phyloP scores from a whole-genome alignment of 2,888 invertebrate species.

The Mythimna loreyi region DNA sequence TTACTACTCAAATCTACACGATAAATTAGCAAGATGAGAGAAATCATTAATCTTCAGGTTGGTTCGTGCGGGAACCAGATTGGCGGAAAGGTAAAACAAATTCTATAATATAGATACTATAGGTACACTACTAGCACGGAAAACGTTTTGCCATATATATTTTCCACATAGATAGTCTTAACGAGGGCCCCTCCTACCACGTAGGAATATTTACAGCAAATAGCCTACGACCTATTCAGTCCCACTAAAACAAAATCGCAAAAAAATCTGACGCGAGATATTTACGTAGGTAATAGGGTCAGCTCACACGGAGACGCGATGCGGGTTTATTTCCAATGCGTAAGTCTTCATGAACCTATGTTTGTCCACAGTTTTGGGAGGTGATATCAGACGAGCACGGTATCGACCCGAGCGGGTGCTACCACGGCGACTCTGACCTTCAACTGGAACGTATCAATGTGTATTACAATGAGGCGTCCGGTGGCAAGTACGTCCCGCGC shows the following conservation, averaged over 20 bases:
- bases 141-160: too few species aligned
- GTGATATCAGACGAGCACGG: conserved; percentile 95
- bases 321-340: too few species aligned
- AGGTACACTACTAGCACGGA: too few species aligned
- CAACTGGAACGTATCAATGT: conserved; percentile 95
- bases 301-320: too few species aligned
- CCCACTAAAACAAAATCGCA: too few species aligned
- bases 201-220: too few species aligned
- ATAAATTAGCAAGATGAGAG: conserved; percentile 92
- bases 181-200: too few species aligned
- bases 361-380: conserved; percentile 93
- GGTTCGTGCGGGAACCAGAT: conserved; percentile 93
- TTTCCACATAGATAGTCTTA: too few species aligned
- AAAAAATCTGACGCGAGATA: too few species aligned
- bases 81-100: conserved; percentile 88
- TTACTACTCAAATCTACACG: conserved; percentile 57
- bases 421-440: conserved; percentile 93
- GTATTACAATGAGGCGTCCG: conserved; percentile 93
- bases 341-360: neutral
- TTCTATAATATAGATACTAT: too few species aligned
- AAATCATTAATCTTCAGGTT: conserved; percentile 94
- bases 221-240: too few species aligned
- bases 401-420: conserved; percentile 93
- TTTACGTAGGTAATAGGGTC: too few species aligned
- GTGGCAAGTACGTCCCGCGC: conserved; percentile 87